Conservation (phyloP, 2,797 vertebrate genomes). For the Salmo trutta region DNA sequence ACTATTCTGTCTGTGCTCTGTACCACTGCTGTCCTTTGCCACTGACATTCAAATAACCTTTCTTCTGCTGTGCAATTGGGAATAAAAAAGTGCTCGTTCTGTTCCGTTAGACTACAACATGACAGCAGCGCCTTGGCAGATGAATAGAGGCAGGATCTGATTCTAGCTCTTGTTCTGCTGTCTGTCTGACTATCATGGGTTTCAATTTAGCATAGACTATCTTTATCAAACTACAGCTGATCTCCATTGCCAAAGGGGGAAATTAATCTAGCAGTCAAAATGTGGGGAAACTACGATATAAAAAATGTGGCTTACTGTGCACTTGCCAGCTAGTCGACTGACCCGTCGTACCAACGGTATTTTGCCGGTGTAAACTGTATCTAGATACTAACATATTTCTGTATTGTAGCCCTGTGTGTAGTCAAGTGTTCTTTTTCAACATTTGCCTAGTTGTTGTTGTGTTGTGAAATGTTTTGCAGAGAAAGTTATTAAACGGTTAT, state of each 20-base stretch:
- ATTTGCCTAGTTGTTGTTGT: constrained; percentile 32
- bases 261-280: constrained; percentile 47
- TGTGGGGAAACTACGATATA: constrained; percentile 36
- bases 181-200: constrained; percentile 56
- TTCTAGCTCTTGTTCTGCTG: constrained; percentile 68
- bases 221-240: constrained; percentile 66
- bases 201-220: constrained; percentile 58
- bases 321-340: constrained; percentile 33
- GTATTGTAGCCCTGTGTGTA: constrained; percentile 28
- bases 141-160: constrained; percentile 62
- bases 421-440: constrained; percentile 29
- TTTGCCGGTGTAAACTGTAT: constrained; percentile 31
- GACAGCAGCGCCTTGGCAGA: constrained; percentile 60
- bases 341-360: constrained; percentile 19
- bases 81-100: constrained; percentile 50
- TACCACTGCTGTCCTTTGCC: constrained; percentile 62
- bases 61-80: constrained; percentile 65
- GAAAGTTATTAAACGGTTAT: constrained; percentile 57
- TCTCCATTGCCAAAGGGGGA: constrained; percentile 49
- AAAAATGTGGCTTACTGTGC: constrained; percentile 22
- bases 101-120: constrained; percentile 53
- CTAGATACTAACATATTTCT: constrained; percentile 1
- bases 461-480: constrained; percentile 48
- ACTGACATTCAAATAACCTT: constrained; percentile 80
- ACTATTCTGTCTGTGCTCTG: constrained; percentile 59